These are phyloP conservation scores for Ctenomys sociabilis DNA, from an alignment of 2,113 vertebrate genomes.

Conservation along the genomic window DNA sequence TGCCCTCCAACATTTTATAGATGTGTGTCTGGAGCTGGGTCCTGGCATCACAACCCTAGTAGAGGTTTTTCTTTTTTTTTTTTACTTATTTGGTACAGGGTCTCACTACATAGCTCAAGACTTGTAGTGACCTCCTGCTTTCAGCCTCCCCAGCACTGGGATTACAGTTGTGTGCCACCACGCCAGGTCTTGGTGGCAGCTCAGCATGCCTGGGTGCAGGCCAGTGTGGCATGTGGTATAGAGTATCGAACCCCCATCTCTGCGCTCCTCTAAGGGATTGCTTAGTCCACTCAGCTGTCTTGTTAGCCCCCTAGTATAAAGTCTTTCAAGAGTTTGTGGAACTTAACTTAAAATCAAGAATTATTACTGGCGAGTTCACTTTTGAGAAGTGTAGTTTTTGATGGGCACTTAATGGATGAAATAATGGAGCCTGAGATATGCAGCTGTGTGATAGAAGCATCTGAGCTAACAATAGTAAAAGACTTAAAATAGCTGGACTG, in stretches of 20 bases:
- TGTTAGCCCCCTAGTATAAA: neutral
- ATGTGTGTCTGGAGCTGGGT: neutral
- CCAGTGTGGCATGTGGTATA: too few relatives aligned
- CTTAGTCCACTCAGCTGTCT: too few relatives aligned
- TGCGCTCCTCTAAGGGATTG: too few relatives aligned
- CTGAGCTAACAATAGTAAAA: neutral
- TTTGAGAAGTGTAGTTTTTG: neutral
- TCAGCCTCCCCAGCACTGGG: too few relatives aligned
- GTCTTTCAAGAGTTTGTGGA: neutral
- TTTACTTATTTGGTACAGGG: too few relatives aligned
- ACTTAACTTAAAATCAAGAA: neutral
- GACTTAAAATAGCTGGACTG: neutral
- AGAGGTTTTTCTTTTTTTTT: neutral
- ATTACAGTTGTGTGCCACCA: too few relatives aligned
- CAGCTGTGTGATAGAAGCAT: neutral
- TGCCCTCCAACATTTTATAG: neutral
- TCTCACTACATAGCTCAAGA: too few relatives aligned
- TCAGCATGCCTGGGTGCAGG: too few relatives aligned
- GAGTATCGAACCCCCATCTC: too few relatives aligned
- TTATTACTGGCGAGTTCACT: neutral
- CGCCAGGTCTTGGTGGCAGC: too few relatives aligned
- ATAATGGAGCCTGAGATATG: neutral
- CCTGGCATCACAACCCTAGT: neutral
- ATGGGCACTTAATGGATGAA: neutral
- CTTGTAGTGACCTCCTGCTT: too few relatives aligned